These are phyloP conservation scores for Scaptodrosophila lebanonensis DNA, from an alignment of 1,140 invertebrate genomes.

Conservation along the genomic window DNA sequence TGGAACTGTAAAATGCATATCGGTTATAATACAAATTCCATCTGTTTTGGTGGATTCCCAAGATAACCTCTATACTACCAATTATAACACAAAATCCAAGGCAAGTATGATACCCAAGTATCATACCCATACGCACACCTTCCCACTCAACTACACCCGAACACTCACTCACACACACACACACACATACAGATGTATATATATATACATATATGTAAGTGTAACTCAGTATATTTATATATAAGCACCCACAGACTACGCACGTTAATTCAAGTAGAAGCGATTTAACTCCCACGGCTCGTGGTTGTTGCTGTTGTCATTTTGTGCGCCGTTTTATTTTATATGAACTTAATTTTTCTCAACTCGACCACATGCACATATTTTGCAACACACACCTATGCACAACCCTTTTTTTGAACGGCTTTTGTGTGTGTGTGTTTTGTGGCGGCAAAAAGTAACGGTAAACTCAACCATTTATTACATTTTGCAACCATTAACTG, in stretches of 20 bases:
- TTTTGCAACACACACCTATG: conserved; percentile 36
- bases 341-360: conserved; percentile 71
- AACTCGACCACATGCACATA: conserved; percentile 41
- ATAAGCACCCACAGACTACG: conserved; percentile 26
- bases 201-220: not conserved
- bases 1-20: not conserved
- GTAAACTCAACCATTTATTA: conserved; percentile 74
- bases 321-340: conserved; percentile 65
- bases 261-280: conserved; percentile 71
- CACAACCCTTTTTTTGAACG: conserved; percentile 49
- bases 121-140: conserved; percentile 53
- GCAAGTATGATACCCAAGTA: conserved; percentile 53
- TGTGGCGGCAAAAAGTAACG: conserved; percentile 59
- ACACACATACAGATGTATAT: not conserved
- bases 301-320: conserved; percentile 46
- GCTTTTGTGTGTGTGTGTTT: not conserved
- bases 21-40: no score
- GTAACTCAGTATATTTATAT: no score
- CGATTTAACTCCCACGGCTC: conserved; percentile 64
- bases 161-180: not conserved
- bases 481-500: conserved; percentile 29
- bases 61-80: conserved; percentile 71
- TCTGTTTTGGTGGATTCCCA: no score
- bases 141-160: not conserved
- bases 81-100: conserved; percentile 67